Conservation (phyloP, 2,888 invertebrate genomes). For the Platycheirus albimanus region DNA sequence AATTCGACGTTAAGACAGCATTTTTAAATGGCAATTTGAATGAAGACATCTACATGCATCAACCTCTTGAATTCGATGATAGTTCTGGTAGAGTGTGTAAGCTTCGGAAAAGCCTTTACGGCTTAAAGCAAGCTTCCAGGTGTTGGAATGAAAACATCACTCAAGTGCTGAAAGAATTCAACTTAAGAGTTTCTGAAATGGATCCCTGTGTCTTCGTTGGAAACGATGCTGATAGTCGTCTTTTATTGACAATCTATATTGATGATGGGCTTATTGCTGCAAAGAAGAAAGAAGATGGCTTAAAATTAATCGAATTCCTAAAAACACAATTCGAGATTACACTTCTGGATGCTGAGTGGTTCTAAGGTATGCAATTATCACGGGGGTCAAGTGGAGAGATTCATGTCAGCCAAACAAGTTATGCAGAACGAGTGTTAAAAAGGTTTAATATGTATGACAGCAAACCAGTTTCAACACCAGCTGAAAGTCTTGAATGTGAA, state of each 20-base stretch:
- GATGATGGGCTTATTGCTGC: conserved; percentile 76
- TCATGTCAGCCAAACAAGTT: conserved; percentile 56
- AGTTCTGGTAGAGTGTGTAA: conserved; percentile 73
- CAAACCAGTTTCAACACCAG: conserved; percentile 66
- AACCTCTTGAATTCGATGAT: too few relatives aligned
- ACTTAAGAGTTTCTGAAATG: conserved; percentile 67
- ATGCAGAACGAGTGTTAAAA: conserved; percentile 58
- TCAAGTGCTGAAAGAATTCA: conserved; percentile 71
- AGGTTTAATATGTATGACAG: conserved; percentile 67
- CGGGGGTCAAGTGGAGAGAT: conserved; percentile 37
- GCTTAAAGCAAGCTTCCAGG: conserved; percentile 75
- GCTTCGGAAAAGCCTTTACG: conserved; percentile 74
- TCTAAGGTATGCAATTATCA: conserved; percentile 25
- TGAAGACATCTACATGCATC: conserved; percentile 59
- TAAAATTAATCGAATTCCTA: conserved; percentile 14
- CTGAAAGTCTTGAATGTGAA: conserved; percentile 21
- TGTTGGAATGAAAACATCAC: conserved; percentile 75
- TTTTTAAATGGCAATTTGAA: conserved; percentile 58
- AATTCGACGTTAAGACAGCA: conserved; percentile 70
- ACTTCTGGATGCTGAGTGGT: conserved; percentile 15
- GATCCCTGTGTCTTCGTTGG: conserved; percentile 76
- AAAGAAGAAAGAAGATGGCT: conserved; percentile 36
- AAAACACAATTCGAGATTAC: conserved; percentile 30
- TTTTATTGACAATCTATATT: conserved; percentile 76
- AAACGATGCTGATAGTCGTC: conserved; percentile 56